Evolutionary conservation across 2,888 invertebrate species (phyloP), one percentile per base, ranked within the genome.

Genomic region (Thera obeliscata): DNA sequence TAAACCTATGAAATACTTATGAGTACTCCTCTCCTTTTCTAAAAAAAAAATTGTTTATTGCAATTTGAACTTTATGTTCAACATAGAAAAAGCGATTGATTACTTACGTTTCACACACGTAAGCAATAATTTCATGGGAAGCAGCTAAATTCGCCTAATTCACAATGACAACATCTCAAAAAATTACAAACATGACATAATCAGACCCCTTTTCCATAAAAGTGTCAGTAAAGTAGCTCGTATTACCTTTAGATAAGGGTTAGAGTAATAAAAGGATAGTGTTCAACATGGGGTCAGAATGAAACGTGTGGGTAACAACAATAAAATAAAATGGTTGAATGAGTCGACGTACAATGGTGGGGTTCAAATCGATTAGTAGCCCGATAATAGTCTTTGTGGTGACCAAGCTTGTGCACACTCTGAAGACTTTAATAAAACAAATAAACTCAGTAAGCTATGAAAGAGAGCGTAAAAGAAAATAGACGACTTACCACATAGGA

Each of bases 301-400:
- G 81, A 84, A 81, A 80, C 81, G 87, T 86, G 84, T 87, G 87
- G 87, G 90, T 85, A 81, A 85, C 82, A 81, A 90, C 90, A 90
- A 92, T 91, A 87, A 91, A 91, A 91, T 91, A 87, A 89, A 90
- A 90, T 84, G 90, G 88, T 87, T 86, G 87, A 87, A 87, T 83
- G 87, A 83, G 81, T 81, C 82, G 83, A 83, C 81, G 81, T 80
- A 87, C 87, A 88, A 88, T 88, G 78, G 82, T 78, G 78, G 89
- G 90, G 92, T 89, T 89, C 88, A 86, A 89, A 91, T 91, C 91
- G 92, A 93, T 92, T 92, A 91, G 88, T 80, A 82, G 79, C 82
- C 86, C 81, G 87, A 88, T 92, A 90, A 91, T 89, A 85, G 87
- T 76, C 77, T 82, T 82, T 81, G 74, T 72, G 76, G 77, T 77